Evolutionary conservation across 2,797 vertebrate genomes (phyloP).

Genomic region (Malurus splendens): DNA sequence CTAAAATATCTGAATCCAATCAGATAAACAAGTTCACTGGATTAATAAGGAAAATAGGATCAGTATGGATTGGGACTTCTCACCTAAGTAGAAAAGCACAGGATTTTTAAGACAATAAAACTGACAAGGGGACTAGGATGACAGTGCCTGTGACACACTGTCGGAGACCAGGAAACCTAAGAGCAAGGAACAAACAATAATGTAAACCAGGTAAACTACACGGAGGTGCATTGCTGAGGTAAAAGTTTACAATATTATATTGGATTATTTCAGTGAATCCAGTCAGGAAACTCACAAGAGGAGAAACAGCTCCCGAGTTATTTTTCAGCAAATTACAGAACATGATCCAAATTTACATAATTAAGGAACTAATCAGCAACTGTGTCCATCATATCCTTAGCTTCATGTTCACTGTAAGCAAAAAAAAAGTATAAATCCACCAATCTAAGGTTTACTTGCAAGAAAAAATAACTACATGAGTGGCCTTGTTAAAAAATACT

Average conservation of each 20-base stretch:
- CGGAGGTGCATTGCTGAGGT: background rate
- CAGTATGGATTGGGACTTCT: background rate
- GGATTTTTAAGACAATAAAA: background rate
- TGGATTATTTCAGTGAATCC: background rate
- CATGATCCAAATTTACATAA: background rate
- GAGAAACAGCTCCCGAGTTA: background rate
- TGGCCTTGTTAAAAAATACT: background rate
- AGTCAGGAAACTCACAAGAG: background rate
- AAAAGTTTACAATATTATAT: background rate
- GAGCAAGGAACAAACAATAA: background rate
- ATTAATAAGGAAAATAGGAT: background rate
- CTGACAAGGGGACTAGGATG: background rate
- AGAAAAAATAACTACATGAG: background rate
- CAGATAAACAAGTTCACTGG: background rate
- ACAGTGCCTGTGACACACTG: background rate
- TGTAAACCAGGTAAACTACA: background rate
- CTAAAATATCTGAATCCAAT: background rate
- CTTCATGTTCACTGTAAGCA: accelerated
- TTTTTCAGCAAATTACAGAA: background rate
- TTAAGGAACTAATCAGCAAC: background rate
- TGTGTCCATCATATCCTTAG: background rate
- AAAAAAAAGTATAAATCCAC: background rate
- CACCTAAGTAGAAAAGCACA: background rate
- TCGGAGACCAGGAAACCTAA: background rate
- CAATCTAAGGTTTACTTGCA: background rate